Evolutionary conservation across 2,888 invertebrate species (phyloP).

Genomic region (Drosophila kanekoi): DNA sequence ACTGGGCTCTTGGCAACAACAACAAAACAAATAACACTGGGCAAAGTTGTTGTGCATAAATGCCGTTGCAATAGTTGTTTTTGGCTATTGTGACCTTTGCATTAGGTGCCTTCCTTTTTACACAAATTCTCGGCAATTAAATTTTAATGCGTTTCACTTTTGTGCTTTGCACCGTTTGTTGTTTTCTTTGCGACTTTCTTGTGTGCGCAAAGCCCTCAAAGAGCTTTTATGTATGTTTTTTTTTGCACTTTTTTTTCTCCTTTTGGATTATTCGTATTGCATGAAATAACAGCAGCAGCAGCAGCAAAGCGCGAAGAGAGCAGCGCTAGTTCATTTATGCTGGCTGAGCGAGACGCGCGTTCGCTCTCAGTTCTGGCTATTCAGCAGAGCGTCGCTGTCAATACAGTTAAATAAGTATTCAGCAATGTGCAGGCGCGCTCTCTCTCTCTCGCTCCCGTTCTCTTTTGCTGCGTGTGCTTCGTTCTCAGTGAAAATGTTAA

Average conservation of each 20-base stretch:
- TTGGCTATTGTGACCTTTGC: constrained; percentile 24
- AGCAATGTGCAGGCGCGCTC: constrained; percentile 29
- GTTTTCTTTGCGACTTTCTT: constrained; percentile 15
- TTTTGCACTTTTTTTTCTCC: constrained; percentile 23
- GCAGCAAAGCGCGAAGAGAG: constrained; percentile 12
- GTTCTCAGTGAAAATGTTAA: constrained; percentile 68
- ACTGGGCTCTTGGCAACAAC: constrained; percentile 18
- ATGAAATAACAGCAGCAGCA: constrained; percentile 17
- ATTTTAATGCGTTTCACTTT: constrained; percentile 60
- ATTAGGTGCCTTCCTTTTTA: constrained; percentile 15
- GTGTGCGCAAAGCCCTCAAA: constrained; percentile 17
- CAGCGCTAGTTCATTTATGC: constrained; percentile 41
- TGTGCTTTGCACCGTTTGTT: constrained; percentile 21
- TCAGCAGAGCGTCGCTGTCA: constrained; percentile 42
- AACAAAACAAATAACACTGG: constrained; percentile 1
- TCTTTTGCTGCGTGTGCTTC: constrained; percentile 22
- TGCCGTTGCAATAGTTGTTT: constrained; percentile 37
- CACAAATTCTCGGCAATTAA: constrained; percentile 29
- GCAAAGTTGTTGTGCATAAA: constrained; percentile 23
- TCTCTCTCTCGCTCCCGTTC: constrained; percentile 16
- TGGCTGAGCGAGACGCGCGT: constrained; percentile 20
- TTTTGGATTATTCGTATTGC: constrained; percentile 27
- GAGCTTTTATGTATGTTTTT: constrained; percentile 52
- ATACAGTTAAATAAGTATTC: constrained; percentile 52
- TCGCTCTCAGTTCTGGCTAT: constrained; percentile 35